Base-by-base conservation (phyloP, 2,113 vertebrate genomes). In the Gallinago jamesoni region DNA sequence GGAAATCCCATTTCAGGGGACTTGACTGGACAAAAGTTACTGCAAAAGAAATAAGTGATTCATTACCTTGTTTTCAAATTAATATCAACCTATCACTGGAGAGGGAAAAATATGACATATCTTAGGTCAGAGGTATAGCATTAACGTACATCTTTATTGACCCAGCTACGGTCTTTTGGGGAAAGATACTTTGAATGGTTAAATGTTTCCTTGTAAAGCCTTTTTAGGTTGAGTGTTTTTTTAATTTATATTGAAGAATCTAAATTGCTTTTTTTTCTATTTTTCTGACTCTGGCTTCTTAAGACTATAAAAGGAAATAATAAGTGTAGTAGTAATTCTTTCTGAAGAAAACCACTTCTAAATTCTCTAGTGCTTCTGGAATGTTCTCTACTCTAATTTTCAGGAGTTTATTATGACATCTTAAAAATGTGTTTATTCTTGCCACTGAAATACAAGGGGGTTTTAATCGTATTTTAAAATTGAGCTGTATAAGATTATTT, bases 371-470 rank as follows among this genome's bases (percentile, higher is more conserved):
- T 84, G 53, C 50, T 93, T 94, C 75, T 94, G 93, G 91, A 96
- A 96, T 84, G 67, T 95, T 94, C 84, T 85, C 12, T 96, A 70
- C 78, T 94, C 57, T 91, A 47, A 93, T 96, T 93, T 94, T 92
- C 33, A 39, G 62, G 35, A 52, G 47, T 47, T 93, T 74, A 77
- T 90, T 47, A 28, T 45, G 69, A 83, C 41, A 74, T 68, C 72
- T 81, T 81, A 75, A 28, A 85, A 70, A 84, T 70, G 16, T 77
- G 10, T 81, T 92, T 47, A 37, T 27, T 91, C 59, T 84, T 81
- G 50, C 57, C 55, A 57, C n/a, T 82, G 62, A n/a, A 91, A 74
- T 55, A 69, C 15, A 88, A 39, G 28, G 22, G 0, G 0, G 6
- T 60, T 35, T 24, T 13, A 19, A 62, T 80, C 2, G 15, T 62